Base-by-base conservation (phyloP, 2,113 vertebrate genomes). In the Sorex araneus region DNA sequence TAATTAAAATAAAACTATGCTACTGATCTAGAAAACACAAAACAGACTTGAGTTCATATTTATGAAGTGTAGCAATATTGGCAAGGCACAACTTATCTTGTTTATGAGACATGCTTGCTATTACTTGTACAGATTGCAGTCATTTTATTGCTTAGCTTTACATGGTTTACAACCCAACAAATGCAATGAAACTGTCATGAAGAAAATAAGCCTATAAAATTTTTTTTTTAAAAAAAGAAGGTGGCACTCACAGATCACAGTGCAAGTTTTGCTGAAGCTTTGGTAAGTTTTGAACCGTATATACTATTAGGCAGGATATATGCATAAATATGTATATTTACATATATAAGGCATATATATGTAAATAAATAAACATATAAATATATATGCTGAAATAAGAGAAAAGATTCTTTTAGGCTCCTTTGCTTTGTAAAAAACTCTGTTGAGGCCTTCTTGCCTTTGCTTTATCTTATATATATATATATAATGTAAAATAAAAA, bases 1-100 rank as follows among this genome's bases (percentile, higher is more conserved):
- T 98, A 98, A 98, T 98, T 98, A 98, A 98, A 98, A 98, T 97
- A 97, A 97, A 98, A 98, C 97, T 97, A 97, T 97, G 97, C 97
- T 96, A 87, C 98, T 97, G 97, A 97, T 98, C 92, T 97, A 95
- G 96, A 98, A 97, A 97, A 98, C 63, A 93, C 97, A 97, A 97
- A 97, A 98, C 97, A 98, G 97, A 97, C 97, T 98, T 90, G 95
- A 97, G 97, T 43, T 98, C 95, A 90, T 97, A 97, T 98, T 98
- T 98, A 98, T 98, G 98, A 98, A 98, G 97, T 98, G 97, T 96
- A 97, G 97, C 97, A 98, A 97, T 98, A 98, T 98, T 98, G 98
- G 98, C 98, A 97, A 97, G 97, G 84, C 98, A 96, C 98, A 96
- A 97, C 98, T 98, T 98, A 98, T 98, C 98, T 98, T 98, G 97